phyloP scores from a whole-genome alignment of 1,140 invertebrate genomes.

The Condylostylus longicornis region DNA sequence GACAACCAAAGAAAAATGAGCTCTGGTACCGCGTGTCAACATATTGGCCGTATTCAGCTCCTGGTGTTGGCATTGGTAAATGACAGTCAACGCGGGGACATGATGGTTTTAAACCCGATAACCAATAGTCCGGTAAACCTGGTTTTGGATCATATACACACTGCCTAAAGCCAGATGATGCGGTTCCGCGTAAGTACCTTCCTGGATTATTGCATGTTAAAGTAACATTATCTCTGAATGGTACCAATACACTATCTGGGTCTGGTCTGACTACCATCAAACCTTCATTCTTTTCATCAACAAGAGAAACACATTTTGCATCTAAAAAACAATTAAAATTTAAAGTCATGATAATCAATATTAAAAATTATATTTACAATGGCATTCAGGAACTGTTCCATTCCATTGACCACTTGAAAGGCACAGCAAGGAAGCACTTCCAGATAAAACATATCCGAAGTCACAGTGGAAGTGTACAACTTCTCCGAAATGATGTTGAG shows the following conservation, averaged over 20 bases:
- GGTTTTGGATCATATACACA: conserved; percentile 90
- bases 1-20: conserved; percentile 90
- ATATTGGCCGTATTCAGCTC: conserved; percentile 79
- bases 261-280: conserved; percentile 57
- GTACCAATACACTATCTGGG: conserved; percentile 64
- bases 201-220: conserved; percentile 64
- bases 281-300: conserved; percentile 78
- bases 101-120: conserved; percentile 68
- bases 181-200: conserved; percentile 58
- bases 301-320: conserved; percentile 76
- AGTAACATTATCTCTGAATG: conserved; percentile 81
- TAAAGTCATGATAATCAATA: conserved; percentile 1
- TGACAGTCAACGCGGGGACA: conserved; percentile 83
- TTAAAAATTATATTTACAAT: conserved; percentile 47
- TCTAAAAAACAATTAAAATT: conserved; percentile 37
- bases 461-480: conserved; percentile 84
- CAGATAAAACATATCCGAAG: conserved; percentile 85
- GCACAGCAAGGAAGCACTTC: conserved; percentile 69
- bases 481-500: conserved; percentile 78
- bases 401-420: conserved; percentile 87
- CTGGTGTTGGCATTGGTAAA: conserved; percentile 69
- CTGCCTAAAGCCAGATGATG: conserved; percentile 71
- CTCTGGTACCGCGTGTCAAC: conserved; percentile 78
- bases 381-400: conserved; percentile 78
- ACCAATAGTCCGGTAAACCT: conserved; percentile 79